These are phyloP conservation scores for Bucorvus abyssinicus DNA, from an alignment of 2,797 vertebrate genomes.

Conservation along the genomic window DNA sequence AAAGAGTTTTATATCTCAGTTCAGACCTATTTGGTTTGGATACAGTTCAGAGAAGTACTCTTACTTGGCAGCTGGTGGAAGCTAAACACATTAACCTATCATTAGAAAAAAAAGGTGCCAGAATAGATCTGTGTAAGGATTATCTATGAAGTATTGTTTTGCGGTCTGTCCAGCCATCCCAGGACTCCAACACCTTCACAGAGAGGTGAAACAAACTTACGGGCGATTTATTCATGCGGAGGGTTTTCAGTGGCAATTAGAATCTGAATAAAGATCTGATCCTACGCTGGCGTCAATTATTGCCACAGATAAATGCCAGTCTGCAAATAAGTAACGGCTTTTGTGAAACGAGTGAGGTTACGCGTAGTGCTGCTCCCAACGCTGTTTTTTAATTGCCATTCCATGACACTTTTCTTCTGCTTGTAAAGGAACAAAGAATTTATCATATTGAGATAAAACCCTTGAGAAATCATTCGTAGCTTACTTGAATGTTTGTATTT, in stretches of 20 bases:
- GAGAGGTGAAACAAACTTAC: background rate
- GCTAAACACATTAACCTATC: constrained; percentile 33
- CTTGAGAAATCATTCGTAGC: background rate
- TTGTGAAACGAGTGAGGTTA: background rate
- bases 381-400: background rate
- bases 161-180: background rate
- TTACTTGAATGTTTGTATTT: constrained; percentile 5
- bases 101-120: background rate
- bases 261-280: background rate
- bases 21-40: constrained; percentile 20
- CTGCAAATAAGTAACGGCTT: background rate
- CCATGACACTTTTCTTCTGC: background rate
- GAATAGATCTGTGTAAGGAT: constrained; percentile 3
- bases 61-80: constrained; percentile 29
- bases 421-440: background rate
- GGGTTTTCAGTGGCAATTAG: background rate
- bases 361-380: background rate
- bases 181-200: background rate
- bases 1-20: constrained; percentile 17
- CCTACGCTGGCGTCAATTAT: background rate
- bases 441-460: background rate
- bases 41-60: constrained; percentile 20
- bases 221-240: background rate
- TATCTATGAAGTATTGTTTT: constrained; percentile 8
- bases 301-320: background rate